These are phyloP conservation scores for Idaea dimidiata DNA, from an alignment of 2,888 invertebrate genomes.

Conservation along the genomic window DNA sequence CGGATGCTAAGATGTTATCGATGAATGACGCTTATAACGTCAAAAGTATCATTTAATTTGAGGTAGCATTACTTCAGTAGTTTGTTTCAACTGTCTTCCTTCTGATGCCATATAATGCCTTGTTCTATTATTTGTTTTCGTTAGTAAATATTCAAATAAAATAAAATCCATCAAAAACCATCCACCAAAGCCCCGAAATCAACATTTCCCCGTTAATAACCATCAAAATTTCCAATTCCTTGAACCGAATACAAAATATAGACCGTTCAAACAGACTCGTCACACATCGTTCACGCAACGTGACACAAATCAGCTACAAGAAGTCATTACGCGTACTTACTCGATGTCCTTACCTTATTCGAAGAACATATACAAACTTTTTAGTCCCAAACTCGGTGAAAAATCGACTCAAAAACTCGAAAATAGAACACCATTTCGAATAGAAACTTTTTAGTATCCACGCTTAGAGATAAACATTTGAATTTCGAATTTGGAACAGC, in stretches of 20 bases:
- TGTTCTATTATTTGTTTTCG: too few species aligned
- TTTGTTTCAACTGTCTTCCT: too few species aligned
- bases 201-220: slow-evolving; percentile 13
- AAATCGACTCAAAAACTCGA: background rate
- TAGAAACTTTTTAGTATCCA: background rate
- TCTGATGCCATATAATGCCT: too few species aligned
- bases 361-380: background rate
- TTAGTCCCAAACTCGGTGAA: background rate
- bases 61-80: background rate
- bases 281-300: slow-evolving; percentile 63
- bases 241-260: slow-evolving; percentile 45
- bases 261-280: slow-evolving; percentile 56
- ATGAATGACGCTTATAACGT: too few species aligned
- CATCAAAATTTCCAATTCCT: slow-evolving; percentile 27
- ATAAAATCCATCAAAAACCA: background rate
- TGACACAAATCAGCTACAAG: slow-evolving; percentile 73
- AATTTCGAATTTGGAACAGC: background rate
- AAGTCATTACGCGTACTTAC: slow-evolving; percentile 64
- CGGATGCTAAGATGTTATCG: too few species aligned
- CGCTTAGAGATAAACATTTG: background rate
- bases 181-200: background rate
- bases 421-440: background rate
- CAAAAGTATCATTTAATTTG: background rate
- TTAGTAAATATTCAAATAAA: background rate
- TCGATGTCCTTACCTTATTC: background rate